These are phyloP conservation scores for Saturnia pavonia DNA, from an alignment of 2,888 invertebrate species.

Conservation along the genomic window DNA sequence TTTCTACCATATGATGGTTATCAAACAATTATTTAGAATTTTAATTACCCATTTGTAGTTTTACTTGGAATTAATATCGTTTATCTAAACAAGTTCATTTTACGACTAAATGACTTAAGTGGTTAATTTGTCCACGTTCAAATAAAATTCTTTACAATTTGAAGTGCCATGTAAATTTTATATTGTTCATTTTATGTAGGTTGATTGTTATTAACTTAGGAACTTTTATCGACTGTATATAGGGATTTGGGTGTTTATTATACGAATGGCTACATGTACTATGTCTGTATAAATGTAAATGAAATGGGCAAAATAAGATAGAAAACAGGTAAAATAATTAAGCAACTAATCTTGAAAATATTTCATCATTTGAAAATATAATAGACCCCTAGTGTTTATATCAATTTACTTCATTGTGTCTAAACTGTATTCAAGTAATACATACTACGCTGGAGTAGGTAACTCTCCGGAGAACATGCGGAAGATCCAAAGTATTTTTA, in stretches of 20 bases:
- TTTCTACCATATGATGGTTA: neutral
- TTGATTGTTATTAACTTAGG: neutral
- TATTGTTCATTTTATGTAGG: neutral
- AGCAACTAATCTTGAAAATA: too few relatives aligned
- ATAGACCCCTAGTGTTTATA: neutral
- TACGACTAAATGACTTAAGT: conserved; percentile 15
- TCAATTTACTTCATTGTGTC: neutral
- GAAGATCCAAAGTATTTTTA: neutral
- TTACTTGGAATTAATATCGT: conserved; percentile 16
- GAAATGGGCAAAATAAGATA: too few relatives aligned
- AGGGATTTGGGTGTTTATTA: too few relatives aligned
- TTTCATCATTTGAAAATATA: neutral
- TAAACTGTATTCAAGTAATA: neutral
- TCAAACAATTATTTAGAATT: conserved; percentile 10
- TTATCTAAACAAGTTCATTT: conserved; percentile 14
- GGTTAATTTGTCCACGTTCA: conserved; percentile 23
- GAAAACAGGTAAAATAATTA: too few relatives aligned
- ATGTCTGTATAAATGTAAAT: too few relatives aligned
- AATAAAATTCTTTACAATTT: neutral
- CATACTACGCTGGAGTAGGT: neutral
- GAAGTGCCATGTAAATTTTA: conserved; percentile 37
- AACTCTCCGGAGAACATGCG: neutral
- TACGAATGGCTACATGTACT: too few relatives aligned
- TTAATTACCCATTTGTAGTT: conserved; percentile 14
- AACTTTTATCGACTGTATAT: neutral